Evolutionary conservation across 2,113 vertebrate species (phyloP), one percentile per base, ranked within the genome.

Genomic region (Ctenodactylus gundi): DNA sequence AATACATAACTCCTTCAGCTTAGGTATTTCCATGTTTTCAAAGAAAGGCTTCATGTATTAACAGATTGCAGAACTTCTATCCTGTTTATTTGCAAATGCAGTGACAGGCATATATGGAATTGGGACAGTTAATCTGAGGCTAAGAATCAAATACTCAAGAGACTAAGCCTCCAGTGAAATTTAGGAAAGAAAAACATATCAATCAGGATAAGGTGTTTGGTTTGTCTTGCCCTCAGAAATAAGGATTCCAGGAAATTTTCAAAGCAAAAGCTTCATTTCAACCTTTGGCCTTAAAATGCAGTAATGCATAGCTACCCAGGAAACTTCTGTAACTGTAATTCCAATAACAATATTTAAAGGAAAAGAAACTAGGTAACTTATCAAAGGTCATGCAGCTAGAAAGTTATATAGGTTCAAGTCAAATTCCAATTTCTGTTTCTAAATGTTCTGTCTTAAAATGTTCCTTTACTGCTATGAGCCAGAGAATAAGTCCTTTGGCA

Each of bases 311-410:
- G 29, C 41, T 94, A 91, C 93, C n/a, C 85, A 88, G 65, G 34
- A 62, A 77, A 77, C 84, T 93, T 88, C 29, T 91, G 53, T 72
- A 10, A 93, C 0, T 80, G 4, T 88, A 91, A 92, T 36, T 85
- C 60, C n/a, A 92, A 84, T 55, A 80, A 88, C 46, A n/a, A 39
- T 68, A 94, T 91, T 93, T 86, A 73, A 70, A 81, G n/a, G 83
- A 90, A 96, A 82, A 87, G 41, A 12, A 95, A 76, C 58, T 60
- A 68, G 64, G 44, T 80, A 84, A 70, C 5, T 77, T 76, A n/a
- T 27, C 51, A 80, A 75, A 88, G 64, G 58, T 88, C 65, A 85
- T 14, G 41, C 1, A 80, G 31, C 65, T 84, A 93, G 31, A 64
- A 86, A 90, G 53, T 88, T 92, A 85, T 18, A 75, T 1, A 60